Percentiles rank a stretch among this genome's conserved stretches.
Evolutionary conservation across 2,797 vertebrate species (phyloP).

Genomic region (Miichthys miiuy): DNA sequence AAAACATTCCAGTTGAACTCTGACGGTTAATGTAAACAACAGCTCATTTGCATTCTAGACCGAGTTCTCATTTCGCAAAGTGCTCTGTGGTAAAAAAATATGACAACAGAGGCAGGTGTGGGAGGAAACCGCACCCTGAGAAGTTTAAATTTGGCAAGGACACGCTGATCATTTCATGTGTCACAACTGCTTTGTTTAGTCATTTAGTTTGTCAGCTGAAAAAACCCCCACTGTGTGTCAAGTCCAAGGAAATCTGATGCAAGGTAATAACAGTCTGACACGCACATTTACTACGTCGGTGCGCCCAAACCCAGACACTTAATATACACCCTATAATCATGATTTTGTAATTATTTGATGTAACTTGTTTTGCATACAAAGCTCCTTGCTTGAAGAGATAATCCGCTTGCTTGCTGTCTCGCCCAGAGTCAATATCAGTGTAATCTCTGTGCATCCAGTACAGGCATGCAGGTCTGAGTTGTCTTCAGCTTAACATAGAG

Average conservation of each 20-base stretch:
- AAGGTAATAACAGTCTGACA: neutral
- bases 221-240: neutral
- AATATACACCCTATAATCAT: too few relatives aligned
- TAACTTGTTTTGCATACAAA: neutral
- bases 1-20: neutral
- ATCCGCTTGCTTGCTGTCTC: neutral
- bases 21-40: constrained; percentile 7
- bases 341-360: neutral
- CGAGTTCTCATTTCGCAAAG: constrained; percentile 33
- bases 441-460: neutral
- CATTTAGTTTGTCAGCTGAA: constrained; percentile 17
- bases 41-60: constrained; percentile 26
- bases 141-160: constrained; percentile 36
- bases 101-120: constrained; percentile 44
- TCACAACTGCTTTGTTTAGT: constrained; percentile 39
- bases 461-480: neutral
- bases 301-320: neutral
- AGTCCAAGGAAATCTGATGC: neutral
- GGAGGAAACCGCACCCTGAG: constrained; percentile 32
- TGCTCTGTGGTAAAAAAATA: constrained; percentile 27
- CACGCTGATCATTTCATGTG: constrained; percentile 26
- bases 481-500: neutral
- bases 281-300: neutral
- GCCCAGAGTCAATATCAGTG: neutral
- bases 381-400: neutral